phyloP scores from a whole-genome alignment of 1,140 invertebrate species.

The Macrosteles quadrilineatus region DNA sequence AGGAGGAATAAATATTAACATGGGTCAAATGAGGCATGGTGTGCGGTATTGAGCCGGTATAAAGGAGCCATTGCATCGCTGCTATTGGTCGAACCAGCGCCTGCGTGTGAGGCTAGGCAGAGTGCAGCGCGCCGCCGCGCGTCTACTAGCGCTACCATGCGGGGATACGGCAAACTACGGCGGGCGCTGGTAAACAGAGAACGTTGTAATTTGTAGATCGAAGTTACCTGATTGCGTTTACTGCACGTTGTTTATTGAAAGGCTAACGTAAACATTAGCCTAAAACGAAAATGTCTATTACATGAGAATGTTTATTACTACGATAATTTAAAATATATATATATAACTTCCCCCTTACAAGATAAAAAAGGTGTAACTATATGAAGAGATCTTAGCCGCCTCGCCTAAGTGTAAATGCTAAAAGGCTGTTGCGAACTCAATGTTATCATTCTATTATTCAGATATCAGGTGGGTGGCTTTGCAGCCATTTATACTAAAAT shows the following conservation, averaged over 20 bases:
- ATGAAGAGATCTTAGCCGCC: too few relatives aligned
- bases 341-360: too few relatives aligned
- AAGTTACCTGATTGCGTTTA: background rate
- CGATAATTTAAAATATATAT: too few relatives aligned
- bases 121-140: background rate
- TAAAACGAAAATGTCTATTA: too few relatives aligned
- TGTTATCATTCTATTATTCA: too few relatives aligned
- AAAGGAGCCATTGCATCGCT: slow-evolving; percentile 31
- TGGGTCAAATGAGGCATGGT: slow-evolving; percentile 36
- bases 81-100: slow-evolving; percentile 23
- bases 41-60: slow-evolving; percentile 32
- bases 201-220: background rate
- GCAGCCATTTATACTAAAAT: too few relatives aligned
- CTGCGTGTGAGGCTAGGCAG: slow-evolving; percentile 19
- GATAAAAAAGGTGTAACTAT: too few relatives aligned
- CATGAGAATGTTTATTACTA: too few relatives aligned
- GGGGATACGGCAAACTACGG: slow-evolving; percentile 13
- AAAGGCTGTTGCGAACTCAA: too few relatives aligned
- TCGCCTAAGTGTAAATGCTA: too few relatives aligned
- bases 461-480: too few relatives aligned
- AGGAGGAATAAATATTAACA: slow-evolving; percentile 35
- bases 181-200: background rate
- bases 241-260: background rate
- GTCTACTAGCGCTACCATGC: slow-evolving; percentile 4
- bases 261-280: background rate